phyloP scores from a whole-genome alignment of 1,140 invertebrate species.

The Zaprionus capensis region DNA sequence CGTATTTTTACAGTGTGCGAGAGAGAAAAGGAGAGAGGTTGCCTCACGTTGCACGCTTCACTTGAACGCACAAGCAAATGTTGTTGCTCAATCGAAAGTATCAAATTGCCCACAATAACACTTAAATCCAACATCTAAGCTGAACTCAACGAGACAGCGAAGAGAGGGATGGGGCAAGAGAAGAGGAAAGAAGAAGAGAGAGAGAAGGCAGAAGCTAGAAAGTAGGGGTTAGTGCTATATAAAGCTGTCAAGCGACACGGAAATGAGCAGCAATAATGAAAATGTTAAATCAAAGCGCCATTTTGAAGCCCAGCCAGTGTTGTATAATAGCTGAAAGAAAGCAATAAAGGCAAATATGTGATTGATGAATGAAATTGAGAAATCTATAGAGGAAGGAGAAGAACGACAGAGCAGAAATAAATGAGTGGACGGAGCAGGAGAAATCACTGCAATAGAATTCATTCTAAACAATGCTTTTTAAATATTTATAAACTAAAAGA shows the following conservation, averaged over 20 bases:
- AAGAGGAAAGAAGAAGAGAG: neutral
- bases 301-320: neutral
- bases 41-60: conserved; percentile 61
- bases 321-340: conserved; percentile 3
- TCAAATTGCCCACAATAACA: conserved; percentile 84
- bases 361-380: conserved; percentile 17
- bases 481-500: too few species aligned
- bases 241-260: conserved; percentile 38
- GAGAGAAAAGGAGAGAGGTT: neutral
- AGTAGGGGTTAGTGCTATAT: conserved; percentile 11
- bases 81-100: conserved; percentile 84
- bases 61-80: conserved; percentile 81
- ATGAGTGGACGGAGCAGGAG: too few species aligned
- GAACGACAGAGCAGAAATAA: too few species aligned
- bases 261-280: conserved; percentile 72
- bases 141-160: conserved; percentile 56
- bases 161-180: neutral
- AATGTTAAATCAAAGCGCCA: conserved; percentile 54
- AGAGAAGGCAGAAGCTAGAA: neutral
- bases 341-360: neutral
- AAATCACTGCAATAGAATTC: too few species aligned
- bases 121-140: conserved; percentile 77
- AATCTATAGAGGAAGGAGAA: neutral
- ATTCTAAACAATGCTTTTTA: too few species aligned
- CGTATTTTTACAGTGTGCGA: conserved; percentile 56